Base-by-base conservation (phyloP, 2,888 invertebrate species). In the Himalopsyche anomala region DNA sequence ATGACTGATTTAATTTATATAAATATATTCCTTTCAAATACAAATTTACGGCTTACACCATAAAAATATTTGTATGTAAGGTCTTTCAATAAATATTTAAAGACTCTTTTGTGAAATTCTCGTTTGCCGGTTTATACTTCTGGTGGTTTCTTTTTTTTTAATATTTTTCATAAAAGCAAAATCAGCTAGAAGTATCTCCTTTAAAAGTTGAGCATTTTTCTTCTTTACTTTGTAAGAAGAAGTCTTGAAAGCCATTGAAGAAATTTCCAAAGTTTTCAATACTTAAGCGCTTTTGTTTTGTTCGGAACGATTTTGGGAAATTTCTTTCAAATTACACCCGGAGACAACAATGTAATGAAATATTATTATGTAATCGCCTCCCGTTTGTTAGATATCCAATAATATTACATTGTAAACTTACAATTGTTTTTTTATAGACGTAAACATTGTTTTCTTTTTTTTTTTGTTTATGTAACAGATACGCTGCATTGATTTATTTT, bases 221-320 rank as follows among this genome's bases (percentile, higher is more conserved):
- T 62, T 62, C 28, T 62, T 62, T 62, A 62, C 62, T 62, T 62
- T 62, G 62, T 62, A 28, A 62, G 62, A n/a, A 62, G 62, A 62
- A 62, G 28, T 62, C 62, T 62, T 62, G 28, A 62, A 62, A 62
- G 62, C 28, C 62, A 62, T 62, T 28, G 62, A 62, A 28, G 62
- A 62, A 62, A 62, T 62, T 62, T 62, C 62, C 62, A 28, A 62
- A 62, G 19, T 62, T 62, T 28, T 62, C 62, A 62, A 62, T 62
- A 62, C 28, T 62, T 62, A 62, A 62, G 62, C 62, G 62, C 62
- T 62, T 62, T 62, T 62, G 62, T 62, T 62, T 62, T 28, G 62
- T 62, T 62, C 62, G 62, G 62, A 19, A 62, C 62, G 62, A 62
- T 62, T 62, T 62, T 51, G 51, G 51, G 51, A 51, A 62, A 62